phyloP scores from a whole-genome alignment of 2,888 invertebrate species.

The Nomada goodeniana region DNA sequence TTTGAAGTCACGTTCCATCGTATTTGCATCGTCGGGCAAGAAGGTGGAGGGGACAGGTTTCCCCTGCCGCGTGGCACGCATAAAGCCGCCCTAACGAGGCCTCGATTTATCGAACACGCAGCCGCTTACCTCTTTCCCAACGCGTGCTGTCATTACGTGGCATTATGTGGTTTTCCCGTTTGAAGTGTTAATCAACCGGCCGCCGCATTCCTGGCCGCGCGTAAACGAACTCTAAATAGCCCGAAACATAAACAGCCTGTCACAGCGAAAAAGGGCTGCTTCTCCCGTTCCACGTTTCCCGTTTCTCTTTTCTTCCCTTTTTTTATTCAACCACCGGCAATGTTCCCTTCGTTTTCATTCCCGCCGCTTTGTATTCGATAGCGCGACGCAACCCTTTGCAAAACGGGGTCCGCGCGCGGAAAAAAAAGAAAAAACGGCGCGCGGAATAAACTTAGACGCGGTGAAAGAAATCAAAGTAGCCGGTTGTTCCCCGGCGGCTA shows the following conservation, averaged over 20 bases:
- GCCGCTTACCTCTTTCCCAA: constrained; percentile 60
- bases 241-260: constrained; percentile 71
- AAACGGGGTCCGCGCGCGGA: background rate
- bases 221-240: constrained; percentile 73
- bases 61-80: constrained; percentile 35
- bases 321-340: background rate
- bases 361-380: constrained; percentile 44
- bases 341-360: constrained; percentile 7
- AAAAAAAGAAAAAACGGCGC: background rate
- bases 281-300: background rate
- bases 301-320: background rate
- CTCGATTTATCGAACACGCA: constrained; percentile 71
- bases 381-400: constrained; percentile 44
- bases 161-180: constrained; percentile 77
- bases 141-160: constrained; percentile 69
- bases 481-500: background rate
- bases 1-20: constrained; percentile 33
- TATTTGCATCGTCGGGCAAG: constrained; percentile 28
- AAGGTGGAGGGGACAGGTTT: constrained; percentile 26
- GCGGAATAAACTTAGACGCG: constrained; percentile 24
- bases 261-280: constrained; percentile 45
- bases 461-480: constrained; percentile 21
- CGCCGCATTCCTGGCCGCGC: constrained; percentile 63
- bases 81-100: constrained; percentile 67
- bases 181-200: constrained; percentile 77